Base-by-base conservation (phyloP, 2,113 vertebrate species). In the Chaetorhynchus papuensis region DNA sequence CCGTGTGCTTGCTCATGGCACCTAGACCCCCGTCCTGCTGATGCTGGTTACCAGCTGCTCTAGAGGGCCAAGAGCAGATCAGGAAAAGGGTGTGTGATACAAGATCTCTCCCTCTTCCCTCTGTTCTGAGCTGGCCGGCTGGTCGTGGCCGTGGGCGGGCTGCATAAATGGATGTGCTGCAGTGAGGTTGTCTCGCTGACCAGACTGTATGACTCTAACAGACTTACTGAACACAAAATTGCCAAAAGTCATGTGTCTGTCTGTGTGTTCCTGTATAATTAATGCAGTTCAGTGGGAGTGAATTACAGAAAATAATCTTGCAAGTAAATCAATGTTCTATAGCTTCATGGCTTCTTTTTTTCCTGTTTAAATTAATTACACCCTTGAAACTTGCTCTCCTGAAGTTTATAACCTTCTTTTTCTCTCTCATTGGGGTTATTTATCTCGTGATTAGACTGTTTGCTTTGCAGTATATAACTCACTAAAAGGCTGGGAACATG, bases 401-500 rank as follows among this genome's bases (percentile, higher is more conserved):
- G 80, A 68, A 78, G 92, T 81, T 87, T 87, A 75, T 82, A 86
- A 83, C 76, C 71, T 74, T 69, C 80, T 83, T 72, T 71, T 91
- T 88, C 65, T 86, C 79, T 89, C 88, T 93, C 84, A 20, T 90
- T 4, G 1, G 54, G 22, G 65, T 68, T 94, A 44, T 93, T 94
- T 94, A 78, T 85, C 70, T 94, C 82, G 0, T 79, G 45, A 76
- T 94, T 87, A 89, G 63, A 61, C 64, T 85, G 74, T 94, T 92
- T 91, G 91, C 64, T 90, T 92, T 91, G 91, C 93, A 81, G 93
- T 75, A 81, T 70, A 27, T 84, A 89, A 83, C 41, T 94, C 74
- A 50, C 69, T 72, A 80, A 85, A 79, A 71, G 54, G 28, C 79
- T 84, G 68, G 83, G 85, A 83, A 61, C 7, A 0, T 83, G 88